phyloP scores from a whole-genome alignment of 2,888 invertebrate genomes.

The Diplolepis rosae region DNA sequence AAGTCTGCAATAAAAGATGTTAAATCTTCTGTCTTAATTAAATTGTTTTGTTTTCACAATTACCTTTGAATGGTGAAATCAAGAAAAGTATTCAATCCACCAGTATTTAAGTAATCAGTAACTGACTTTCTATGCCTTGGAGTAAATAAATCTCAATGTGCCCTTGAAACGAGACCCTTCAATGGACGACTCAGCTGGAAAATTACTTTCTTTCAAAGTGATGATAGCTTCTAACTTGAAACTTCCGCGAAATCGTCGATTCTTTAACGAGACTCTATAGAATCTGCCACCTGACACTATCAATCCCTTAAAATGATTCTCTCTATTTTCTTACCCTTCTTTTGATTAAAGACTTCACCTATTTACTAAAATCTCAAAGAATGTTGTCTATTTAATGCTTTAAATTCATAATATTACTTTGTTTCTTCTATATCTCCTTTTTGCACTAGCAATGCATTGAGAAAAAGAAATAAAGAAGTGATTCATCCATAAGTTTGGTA shows the following conservation, averaged over 20 bases:
- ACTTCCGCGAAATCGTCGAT: conserved; percentile 49
- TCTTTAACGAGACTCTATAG: conserved; percentile 44
- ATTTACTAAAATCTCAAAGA: too few species aligned
- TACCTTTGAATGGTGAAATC: neutral
- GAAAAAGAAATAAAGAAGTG: neutral
- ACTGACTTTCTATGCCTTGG: neutral
- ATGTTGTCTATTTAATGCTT: neutral
- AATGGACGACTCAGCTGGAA: conserved; percentile 52
- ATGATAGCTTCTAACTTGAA: conserved; percentile 52
- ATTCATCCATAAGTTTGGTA: neutral
- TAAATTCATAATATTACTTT: neutral
- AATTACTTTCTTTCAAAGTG: conserved; percentile 54
- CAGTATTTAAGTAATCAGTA: neutral
- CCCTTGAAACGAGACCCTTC: conserved; percentile 33
- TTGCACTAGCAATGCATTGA: too few species aligned
- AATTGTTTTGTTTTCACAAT: too few species aligned
- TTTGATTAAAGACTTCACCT: conserved; percentile 57
- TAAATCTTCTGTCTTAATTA: too few species aligned
- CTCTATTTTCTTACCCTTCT: conserved; percentile 44
- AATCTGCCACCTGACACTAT: neutral
- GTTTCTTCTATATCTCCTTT: too few species aligned
- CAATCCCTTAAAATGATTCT: conserved; percentile 13
- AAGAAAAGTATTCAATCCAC: neutral
- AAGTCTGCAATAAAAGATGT: too few species aligned
- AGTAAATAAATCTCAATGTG: conserved; percentile 5